Conservation (phyloP, 2,888 invertebrate genomes). For the Tethea ocularis region DNA sequence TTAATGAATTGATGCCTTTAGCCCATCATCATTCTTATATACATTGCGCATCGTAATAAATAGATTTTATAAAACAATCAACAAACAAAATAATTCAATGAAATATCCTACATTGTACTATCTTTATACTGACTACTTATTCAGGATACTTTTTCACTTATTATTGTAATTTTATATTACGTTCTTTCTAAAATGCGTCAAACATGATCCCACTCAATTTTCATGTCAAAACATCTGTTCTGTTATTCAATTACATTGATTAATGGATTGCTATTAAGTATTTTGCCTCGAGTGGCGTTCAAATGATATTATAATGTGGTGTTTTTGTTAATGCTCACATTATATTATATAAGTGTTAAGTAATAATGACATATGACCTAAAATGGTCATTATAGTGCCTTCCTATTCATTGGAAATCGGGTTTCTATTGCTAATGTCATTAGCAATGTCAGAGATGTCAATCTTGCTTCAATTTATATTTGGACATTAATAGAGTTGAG, state of each 20-base stretch:
- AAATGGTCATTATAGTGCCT: not conserved
- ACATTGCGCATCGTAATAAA: too few relatives aligned
- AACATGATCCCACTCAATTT: slow-evolving; percentile 11
- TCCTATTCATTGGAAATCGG: not conserved
- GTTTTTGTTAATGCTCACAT: slow-evolving; percentile 2
- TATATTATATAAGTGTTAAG: not conserved
- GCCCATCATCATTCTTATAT: too few relatives aligned
- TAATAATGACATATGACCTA: slow-evolving; percentile 3
- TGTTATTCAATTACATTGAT: slow-evolving; percentile 12
- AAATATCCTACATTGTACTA: too few relatives aligned
- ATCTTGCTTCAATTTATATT: not conserved
- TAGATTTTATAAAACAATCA: too few relatives aligned
- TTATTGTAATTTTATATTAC: not conserved
- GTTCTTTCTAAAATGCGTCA: not conserved
- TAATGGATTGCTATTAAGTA: slow-evolving; percentile 10
- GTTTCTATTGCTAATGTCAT: not conserved
- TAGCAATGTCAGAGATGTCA: slow-evolving; percentile 1
- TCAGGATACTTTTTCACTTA: too few relatives aligned
- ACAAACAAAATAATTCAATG: too few relatives aligned
- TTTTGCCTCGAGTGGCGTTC: not conserved
- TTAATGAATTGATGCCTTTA: not conserved
- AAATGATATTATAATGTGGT: not conserved
- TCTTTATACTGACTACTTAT: too few relatives aligned
- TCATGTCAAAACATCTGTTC: slow-evolving; percentile 8
- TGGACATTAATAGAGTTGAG: not conserved